A percentile compares a stretch with the other conserved stretches of the same genome.
These are phyloP conservation scores for Hyposoter didymator DNA, from an alignment of 2,888 invertebrate genomes.

Conservation along the genomic window DNA sequence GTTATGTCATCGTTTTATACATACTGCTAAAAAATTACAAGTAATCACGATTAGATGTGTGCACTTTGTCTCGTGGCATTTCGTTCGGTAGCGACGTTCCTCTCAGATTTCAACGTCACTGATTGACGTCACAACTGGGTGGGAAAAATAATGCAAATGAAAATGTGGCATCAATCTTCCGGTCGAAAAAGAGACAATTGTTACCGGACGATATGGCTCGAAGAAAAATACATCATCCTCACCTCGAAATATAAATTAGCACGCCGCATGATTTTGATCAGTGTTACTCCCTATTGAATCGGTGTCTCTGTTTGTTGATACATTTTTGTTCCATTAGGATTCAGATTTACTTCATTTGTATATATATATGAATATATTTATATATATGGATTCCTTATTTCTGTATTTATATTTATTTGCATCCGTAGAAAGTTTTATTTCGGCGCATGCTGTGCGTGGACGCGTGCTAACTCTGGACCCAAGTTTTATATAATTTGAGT, in stretches of 20 bases:
- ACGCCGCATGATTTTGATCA: constrained; percentile 81
- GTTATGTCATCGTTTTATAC: constrained; percentile 53
- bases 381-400: constrained; percentile 41
- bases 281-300: constrained; percentile 72
- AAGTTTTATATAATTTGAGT: neutral
- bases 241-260: constrained; percentile 75
- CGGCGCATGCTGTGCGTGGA: constrained; percentile 63
- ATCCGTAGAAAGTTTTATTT: constrained; percentile 65
- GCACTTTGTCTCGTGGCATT: constrained; percentile 68
- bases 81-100: constrained; percentile 58
- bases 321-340: constrained; percentile 42
- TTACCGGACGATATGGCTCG: constrained; percentile 55
- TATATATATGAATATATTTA: constrained; percentile 29
- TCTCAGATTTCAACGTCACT: neutral
- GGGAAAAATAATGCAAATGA: neutral
- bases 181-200: constrained; percentile 26
- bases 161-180: neutral
- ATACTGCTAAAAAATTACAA: constrained; percentile 70
- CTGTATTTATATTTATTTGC: constrained; percentile 54
- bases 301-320: constrained; percentile 54
- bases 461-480: constrained; percentile 52
- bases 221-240: constrained; percentile 60
- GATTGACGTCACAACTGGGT: neutral
- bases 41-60: constrained; percentile 59
- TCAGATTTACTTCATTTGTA: constrained; percentile 45